Evolutionary conservation across 2,888 invertebrate genomes (phyloP).

Genomic region (Mimumesa dahlbomi): DNA sequence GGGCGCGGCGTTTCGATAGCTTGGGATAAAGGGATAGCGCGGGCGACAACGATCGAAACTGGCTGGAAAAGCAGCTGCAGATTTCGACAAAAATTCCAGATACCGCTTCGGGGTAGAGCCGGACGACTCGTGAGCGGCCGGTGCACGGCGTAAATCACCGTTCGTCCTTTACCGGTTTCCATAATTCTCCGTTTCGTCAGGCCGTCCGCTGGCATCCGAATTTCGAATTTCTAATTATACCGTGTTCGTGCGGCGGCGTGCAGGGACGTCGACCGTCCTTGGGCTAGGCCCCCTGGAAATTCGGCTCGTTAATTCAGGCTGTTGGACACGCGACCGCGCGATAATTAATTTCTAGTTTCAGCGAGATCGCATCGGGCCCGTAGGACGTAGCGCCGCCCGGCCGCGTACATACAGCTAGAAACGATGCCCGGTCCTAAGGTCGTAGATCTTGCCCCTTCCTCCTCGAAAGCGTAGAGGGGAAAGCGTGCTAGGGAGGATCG

Average conservation of each 20-base stretch:
- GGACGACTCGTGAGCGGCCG: too few relatives aligned
- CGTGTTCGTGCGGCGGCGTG: conserved; percentile 4
- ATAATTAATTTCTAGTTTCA: conserved; percentile 62
- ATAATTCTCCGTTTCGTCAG: conserved; percentile 35
- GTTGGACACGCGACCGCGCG: conserved; percentile 53
- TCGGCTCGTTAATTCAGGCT: conserved; percentile 55
- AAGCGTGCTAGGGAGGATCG: background rate
- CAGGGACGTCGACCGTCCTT: conserved; percentile 26
- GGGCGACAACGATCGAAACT: background rate
- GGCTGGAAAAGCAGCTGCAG: background rate
- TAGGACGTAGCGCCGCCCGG: conserved; percentile 46
- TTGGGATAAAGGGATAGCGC: too few relatives aligned
- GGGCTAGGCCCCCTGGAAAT: conserved; percentile 29
- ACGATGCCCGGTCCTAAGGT: conserved; percentile 36
- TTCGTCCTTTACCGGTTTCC: conserved; percentile 12
- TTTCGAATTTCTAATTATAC: conserved; percentile 1
- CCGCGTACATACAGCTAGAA: conserved; percentile 36
- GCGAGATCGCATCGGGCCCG: conserved; percentile 55
- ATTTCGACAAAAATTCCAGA: too few relatives aligned
- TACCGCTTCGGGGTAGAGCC: too few relatives aligned
- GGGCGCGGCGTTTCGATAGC: too few relatives aligned
- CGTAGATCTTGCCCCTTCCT: conserved; percentile 54
- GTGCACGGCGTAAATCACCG: conserved; percentile 11
- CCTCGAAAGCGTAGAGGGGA: conserved; percentile 11
- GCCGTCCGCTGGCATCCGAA: conserved; percentile 25